Evolutionary conservation across 2,797 vertebrate genomes (phyloP).

Genomic region (Cirrhinus mrigala): DNA sequence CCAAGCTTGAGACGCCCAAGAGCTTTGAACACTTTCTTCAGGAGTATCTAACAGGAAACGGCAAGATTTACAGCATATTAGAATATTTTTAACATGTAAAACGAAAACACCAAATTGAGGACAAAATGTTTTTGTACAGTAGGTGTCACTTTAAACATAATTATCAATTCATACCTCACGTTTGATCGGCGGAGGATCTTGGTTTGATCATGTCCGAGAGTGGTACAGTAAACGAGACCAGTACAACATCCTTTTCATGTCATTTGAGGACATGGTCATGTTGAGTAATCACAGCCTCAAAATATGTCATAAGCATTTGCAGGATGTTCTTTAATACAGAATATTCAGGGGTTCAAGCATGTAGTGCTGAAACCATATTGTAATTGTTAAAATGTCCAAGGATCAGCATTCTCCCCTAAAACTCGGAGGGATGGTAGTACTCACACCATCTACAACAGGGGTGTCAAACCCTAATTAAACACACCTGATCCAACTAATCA

Average conservation of each 20-base stretch:
- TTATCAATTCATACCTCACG: not conserved
- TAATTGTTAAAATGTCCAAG: too few relatives aligned
- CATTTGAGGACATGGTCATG: constrained; percentile 71
- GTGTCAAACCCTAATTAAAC: too few relatives aligned
- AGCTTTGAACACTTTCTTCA: constrained; percentile 69
- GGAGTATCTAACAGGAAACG: constrained; percentile 62
- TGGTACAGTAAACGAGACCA: constrained; percentile 66
- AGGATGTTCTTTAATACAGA: not conserved
- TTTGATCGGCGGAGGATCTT: constrained; percentile 61
- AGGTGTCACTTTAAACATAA: not conserved
- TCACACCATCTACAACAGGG: too few relatives aligned
- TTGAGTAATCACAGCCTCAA: constrained; percentile 52
- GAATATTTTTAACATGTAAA: not conserved
- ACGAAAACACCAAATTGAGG: not conserved
- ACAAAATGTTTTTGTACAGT: not conserved
- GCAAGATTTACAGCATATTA: constrained; percentile 52
- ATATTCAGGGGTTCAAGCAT: too few relatives aligned
- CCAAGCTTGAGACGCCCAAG: constrained; percentile 55
- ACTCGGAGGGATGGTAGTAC: too few relatives aligned
- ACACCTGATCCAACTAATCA: too few relatives aligned
- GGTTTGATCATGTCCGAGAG: constrained; percentile 71
- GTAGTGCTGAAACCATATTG: too few relatives aligned
- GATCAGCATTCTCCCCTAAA: too few relatives aligned
- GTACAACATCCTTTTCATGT: constrained; percentile 73
- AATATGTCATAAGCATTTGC: not conserved